Evolutionary conservation across 1,140 invertebrate genomes (phyloP), one percentile per base, ranked within the genome.

Genomic region (Euborellia annulipes): DNA sequence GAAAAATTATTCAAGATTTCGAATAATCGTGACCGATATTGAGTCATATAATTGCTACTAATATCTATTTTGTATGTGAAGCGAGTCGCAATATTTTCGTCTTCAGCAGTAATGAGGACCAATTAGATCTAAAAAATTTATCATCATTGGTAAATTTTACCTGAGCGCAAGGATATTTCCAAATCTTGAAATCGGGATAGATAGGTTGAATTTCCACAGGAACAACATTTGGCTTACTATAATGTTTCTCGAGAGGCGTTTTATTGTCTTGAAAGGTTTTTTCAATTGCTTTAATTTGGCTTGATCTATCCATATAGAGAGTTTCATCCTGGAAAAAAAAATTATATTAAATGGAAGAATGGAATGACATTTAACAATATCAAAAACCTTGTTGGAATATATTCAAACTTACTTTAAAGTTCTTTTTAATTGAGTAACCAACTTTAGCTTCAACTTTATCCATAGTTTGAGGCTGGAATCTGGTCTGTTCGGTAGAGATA

Each of bases 381-480:
- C 32, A 34, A n/a, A 34, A 9, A 34, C n/a, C 32, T n/a, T 34
- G 32, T 7, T 11, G 7, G 37, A 42, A 16, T 11, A 14, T n/a
- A 41, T 17, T 43, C 43, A n/a, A n/a, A 50, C 43, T 52, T 57
- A 69, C 69, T 59, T 88, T 90, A 51, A 95, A 77, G 57, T 79
- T 87, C 59, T 94, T 95, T 58, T 96, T 96, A 47, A 97, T 91
- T 67, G 86, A 94, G 62, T 90, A 98, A 57, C 95, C 94, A 55
- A 98, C 92, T 75, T 93, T 95, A 20, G 91, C 89, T 71, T 97
- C 92, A 58, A 92, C 88, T 71, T 95, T 95, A 55, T 96, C 91
- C 69, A 91, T 87, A 54, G 81, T 89, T 63, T 88, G 88, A 23
- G 89, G 87, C 58, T 93, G 90, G 62, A 95, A 98, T 53, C 95